These are phyloP conservation scores for Gobio gobio DNA, from an alignment of 2,113 vertebrate genomes.

Conservation along the genomic window DNA sequence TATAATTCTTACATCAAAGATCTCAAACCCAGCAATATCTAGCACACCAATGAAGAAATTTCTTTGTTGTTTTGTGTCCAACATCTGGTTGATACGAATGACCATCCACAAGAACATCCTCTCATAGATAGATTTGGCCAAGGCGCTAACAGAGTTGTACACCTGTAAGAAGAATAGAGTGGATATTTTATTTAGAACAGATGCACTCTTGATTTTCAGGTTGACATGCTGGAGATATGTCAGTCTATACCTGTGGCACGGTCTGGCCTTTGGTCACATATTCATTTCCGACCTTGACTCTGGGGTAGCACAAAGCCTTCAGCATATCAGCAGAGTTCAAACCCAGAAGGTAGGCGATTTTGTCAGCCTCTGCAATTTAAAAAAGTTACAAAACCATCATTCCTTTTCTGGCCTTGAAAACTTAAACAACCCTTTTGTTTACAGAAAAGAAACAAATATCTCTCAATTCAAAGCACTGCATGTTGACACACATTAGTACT, in stretches of 20 bases:
- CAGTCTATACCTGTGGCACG: neutral
- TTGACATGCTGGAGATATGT: neutral
- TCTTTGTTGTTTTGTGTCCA: slow-evolving; percentile 74
- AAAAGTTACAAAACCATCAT: no score
- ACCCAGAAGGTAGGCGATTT: no score
- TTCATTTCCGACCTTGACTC: no score
- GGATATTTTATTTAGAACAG: slow-evolving; percentile 18
- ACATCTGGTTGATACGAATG: slow-evolving; percentile 74
- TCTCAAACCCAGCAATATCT: slow-evolving; percentile 59
- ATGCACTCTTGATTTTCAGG: neutral
- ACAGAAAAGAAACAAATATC: no score
- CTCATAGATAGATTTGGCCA: slow-evolving; percentile 75
- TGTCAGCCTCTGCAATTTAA: no score
- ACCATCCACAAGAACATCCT: slow-evolving; percentile 73
- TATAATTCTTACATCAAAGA: slow-evolving; percentile 54
- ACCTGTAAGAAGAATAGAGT: slow-evolving; percentile 59
- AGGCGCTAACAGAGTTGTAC: slow-evolving; percentile 66
- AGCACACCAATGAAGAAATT: slow-evolving; percentile 56
- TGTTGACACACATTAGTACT: neutral
- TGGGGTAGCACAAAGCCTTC: no score
- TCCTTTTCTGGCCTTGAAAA: no score
- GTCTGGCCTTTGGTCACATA: no score
- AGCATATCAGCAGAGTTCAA: no score
- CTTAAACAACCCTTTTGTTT: no score
- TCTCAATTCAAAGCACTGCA: neutral